Evolutionary conservation across 2,797 vertebrate genomes (phyloP).

Genomic region (Microctenopoma lineatum): DNA sequence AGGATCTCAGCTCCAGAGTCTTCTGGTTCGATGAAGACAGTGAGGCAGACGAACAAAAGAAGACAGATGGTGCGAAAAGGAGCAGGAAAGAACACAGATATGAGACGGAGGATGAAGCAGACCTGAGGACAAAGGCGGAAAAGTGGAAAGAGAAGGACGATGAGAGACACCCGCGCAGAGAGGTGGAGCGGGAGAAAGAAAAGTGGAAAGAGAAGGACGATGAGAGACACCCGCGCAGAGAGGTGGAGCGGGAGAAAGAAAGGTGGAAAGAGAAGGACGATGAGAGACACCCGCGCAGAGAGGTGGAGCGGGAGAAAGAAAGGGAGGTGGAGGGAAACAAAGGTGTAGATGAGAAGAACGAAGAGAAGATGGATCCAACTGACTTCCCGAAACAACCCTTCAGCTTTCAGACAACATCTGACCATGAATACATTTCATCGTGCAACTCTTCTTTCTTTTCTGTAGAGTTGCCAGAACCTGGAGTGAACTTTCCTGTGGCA

Average conservation of each 20-base stretch:
- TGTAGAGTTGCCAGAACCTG: not conserved
- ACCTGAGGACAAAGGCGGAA: too few relatives aligned
- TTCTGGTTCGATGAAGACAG: not conserved
- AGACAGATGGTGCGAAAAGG: too few relatives aligned
- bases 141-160: too few relatives aligned
- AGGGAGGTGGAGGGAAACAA: not conserved
- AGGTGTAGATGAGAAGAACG: not conserved
- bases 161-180: not conserved
- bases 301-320: not conserved
- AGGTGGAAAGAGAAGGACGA: too few relatives aligned
- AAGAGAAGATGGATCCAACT: not conserved
- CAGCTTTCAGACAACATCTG: not conserved
- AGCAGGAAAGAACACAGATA: not conserved
- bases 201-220: too few relatives aligned
- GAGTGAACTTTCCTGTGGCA: not conserved
- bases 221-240: not conserved
- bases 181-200: not conserved
- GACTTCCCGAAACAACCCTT: not conserved
- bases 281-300: not conserved
- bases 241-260: not conserved
- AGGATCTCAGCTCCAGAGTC: not conserved
- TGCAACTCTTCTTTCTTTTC: not conserved
- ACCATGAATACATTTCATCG: not conserved
- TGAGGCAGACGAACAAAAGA: not conserved
- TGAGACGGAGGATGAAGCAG: not conserved